These are phyloP conservation scores for Spodoptera picta DNA, from an alignment of 2,888 invertebrate species.

Conservation along the genomic window DNA sequence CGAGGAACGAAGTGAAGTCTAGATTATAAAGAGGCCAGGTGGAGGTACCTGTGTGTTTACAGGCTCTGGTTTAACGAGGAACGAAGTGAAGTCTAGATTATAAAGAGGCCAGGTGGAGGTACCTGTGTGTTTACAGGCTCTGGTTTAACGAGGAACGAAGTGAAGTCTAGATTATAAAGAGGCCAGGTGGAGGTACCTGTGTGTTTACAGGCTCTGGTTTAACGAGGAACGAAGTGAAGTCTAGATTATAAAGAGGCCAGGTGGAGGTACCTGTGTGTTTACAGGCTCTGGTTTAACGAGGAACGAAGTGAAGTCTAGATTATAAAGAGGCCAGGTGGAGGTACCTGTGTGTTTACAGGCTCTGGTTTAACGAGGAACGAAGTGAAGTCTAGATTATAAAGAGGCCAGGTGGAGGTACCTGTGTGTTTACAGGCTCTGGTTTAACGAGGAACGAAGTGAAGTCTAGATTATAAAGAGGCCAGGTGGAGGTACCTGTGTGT, in stretches of 20 bases:
- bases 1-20: not conserved
- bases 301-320: not conserved
- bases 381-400: constrained; percentile 7
- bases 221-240: not conserved
- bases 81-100: not conserved
- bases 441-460: no score
- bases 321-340: constrained; percentile 31
- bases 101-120: constrained; percentile 28
- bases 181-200: constrained; percentile 15
- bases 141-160: no score
- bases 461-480: constrained; percentile 25
- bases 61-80: no score
- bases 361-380: no score
- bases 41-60: not conserved
- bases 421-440: no score
- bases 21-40: constrained; percentile 33
- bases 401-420: constrained; percentile 18
- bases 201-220: no score
- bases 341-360: no score
- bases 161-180: constrained; percentile 13
- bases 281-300: no score
- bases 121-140: no score
- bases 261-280: constrained; percentile 2
- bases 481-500: constrained; percentile 8
- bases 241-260: constrained; percentile 30